These are phyloP conservation scores for Carabus problematicus DNA, from an alignment of 2,888 invertebrate genomes.

Conservation along the genomic window DNA sequence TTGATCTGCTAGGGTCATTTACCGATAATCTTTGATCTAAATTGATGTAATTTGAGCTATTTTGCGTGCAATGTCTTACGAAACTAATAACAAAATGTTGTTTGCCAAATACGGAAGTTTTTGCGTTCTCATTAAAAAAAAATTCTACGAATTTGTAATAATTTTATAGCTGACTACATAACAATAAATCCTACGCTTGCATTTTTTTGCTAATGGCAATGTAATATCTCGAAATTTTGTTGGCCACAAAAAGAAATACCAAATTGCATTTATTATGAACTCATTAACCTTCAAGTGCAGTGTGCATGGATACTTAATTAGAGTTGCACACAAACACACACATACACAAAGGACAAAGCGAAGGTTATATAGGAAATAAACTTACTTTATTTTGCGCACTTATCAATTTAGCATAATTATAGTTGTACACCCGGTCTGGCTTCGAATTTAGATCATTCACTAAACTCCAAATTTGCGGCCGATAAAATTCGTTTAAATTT, in stretches of 20 bases:
- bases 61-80: background rate
- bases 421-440: slow-evolving; percentile 59
- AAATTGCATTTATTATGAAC: background rate
- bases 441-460: slow-evolving; percentile 62
- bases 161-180: background rate
- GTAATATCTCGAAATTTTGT: background rate
- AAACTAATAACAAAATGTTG: too few relatives aligned
- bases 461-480: slow-evolving; percentile 55
- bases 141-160: too few relatives aligned
- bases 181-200: background rate
- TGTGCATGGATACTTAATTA: slow-evolving; percentile 28
- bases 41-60: background rate
- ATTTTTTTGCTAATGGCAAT: background rate
- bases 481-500: slow-evolving; percentile 45
- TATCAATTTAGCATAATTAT: slow-evolving; percentile 60
- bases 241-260: background rate
- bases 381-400: slow-evolving; percentile 62
- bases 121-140: too few relatives aligned
- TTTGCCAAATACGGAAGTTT: too few relatives aligned
- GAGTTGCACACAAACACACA: background rate
- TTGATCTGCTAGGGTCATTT: slow-evolving; percentile 30
- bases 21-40: slow-evolving; percentile 34
- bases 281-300: slow-evolving; percentile 23
- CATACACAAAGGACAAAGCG: slow-evolving; percentile 29
- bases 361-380: slow-evolving; percentile 43